A percentile compares a stretch with the other conserved stretches of the same genome.
Conservation (phyloP, 1,140 invertebrate genomes). For the Nebria ingens region DNA sequence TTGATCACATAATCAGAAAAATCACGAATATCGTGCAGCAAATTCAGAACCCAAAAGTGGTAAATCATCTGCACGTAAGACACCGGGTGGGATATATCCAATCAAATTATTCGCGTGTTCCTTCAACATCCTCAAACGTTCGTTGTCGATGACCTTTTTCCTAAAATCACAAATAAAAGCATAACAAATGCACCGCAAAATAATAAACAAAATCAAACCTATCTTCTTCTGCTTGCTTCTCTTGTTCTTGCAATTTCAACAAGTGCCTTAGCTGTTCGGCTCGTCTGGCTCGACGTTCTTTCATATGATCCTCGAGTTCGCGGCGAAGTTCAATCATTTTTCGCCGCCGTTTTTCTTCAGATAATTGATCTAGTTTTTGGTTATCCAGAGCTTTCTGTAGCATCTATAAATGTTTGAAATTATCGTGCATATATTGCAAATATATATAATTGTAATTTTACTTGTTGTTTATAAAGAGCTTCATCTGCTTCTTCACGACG, state of each 20-base stretch:
- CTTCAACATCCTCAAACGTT: constrained; percentile 32
- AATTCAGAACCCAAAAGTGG: constrained; percentile 27
- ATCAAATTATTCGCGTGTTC: constrained; percentile 35
- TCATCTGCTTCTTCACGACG: constrained; percentile 24
- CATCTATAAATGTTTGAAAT: constrained; percentile 19
- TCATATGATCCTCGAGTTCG: constrained; percentile 29
- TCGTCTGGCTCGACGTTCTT: constrained; percentile 24
- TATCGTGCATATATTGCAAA: constrained; percentile 1
- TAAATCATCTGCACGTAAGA: constrained; percentile 33
- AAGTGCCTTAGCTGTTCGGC: constrained; percentile 28
- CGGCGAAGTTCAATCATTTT: constrained; percentile 28
- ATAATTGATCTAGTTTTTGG: constrained; percentile 29
- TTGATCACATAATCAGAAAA: no score
- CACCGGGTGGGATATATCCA: constrained; percentile 33
- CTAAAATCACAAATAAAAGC: constrained; percentile 24
- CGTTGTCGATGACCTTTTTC: constrained; percentile 33
- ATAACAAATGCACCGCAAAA: not conserved
- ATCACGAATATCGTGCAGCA: constrained; percentile 10
- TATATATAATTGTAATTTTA: constrained; percentile 13
- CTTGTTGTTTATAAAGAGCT: constrained; percentile 26
- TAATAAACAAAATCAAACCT: constrained; percentile 22
- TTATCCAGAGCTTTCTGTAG: constrained; percentile 28
- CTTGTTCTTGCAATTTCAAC: constrained; percentile 25
- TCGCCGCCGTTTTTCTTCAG: constrained; percentile 26
- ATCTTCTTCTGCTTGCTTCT: constrained; percentile 24